These are phyloP conservation scores for Merodon equestris DNA, from an alignment of 2,888 invertebrate species.

Conservation along the genomic window DNA sequence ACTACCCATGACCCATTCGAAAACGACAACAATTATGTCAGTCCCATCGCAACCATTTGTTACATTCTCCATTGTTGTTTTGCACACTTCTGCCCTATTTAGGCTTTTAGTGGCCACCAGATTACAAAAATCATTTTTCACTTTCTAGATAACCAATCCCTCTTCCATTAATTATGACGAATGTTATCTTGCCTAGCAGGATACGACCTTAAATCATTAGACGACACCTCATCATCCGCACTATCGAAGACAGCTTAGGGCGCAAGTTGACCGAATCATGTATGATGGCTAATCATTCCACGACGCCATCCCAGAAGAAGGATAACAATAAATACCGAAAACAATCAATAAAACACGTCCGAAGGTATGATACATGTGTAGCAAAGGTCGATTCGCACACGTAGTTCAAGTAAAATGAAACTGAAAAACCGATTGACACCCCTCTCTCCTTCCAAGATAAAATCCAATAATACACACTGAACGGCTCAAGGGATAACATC, in stretches of 20 bases:
- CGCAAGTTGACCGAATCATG: slow-evolving; percentile 19
- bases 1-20: too few species aligned
- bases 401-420: not conserved
- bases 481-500: not conserved
- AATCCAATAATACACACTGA: not conserved
- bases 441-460: not conserved
- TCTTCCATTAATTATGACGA: slow-evolving; percentile 47
- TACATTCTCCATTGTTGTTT: not conserved
- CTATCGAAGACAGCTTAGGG: not conserved
- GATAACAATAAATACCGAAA: not conserved
- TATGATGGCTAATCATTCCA: slow-evolving; percentile 1
- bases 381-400: too few species aligned
- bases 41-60: not conserved
- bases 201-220: slow-evolving; percentile 21
- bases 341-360: slow-evolving; percentile 6
- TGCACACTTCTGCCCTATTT: not conserved
- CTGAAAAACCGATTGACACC: not conserved
- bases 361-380: too few species aligned
- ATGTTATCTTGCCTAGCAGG: slow-evolving; percentile 19
- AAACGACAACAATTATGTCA: too few species aligned
- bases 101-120: not conserved
- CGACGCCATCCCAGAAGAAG: too few species aligned
- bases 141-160: slow-evolving; percentile 10
- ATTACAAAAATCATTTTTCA: slow-evolving; percentile 30
- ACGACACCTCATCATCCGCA: slow-evolving; percentile 1